Conservation (phyloP, 2,113 vertebrate genomes). For the Sprattus sprattus region DNA sequence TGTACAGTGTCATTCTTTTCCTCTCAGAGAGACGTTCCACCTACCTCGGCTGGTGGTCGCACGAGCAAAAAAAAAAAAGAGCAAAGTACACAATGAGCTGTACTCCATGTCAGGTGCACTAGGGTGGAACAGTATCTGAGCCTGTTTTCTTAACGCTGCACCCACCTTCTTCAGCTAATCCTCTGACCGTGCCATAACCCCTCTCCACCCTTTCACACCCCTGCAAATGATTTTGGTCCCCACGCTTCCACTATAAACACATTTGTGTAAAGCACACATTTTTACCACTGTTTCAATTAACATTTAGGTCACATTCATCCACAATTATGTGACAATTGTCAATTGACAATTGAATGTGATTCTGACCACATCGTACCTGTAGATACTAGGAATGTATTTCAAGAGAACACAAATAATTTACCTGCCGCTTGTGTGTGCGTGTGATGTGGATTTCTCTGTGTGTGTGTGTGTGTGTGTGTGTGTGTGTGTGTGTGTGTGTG, state of each 20-base stretch:
- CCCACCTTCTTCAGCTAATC: background rate
- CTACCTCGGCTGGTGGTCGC: background rate
- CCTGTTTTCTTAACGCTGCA: background rate
- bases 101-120: background rate
- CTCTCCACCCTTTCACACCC: background rate
- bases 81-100: background rate
- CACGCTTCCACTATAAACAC: background rate
- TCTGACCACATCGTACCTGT: too few relatives aligned
- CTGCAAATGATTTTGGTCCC: background rate
- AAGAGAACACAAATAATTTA: too few relatives aligned
- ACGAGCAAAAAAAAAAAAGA: background rate
- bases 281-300: background rate
- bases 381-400: too few relatives aligned
- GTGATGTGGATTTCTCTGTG: too few relatives aligned
- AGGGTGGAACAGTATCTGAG: background rate
- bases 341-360: too few relatives aligned
- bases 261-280: background rate
- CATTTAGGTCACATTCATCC: too few relatives aligned
- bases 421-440: too few relatives aligned
- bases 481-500: background rate
- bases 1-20: background rate
- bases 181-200: background rate
- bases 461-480: background rate
- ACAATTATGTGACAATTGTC: too few relatives aligned
- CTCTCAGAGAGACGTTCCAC: background rate